Base-by-base conservation (phyloP, 2,797 vertebrate species). In the Okamejei kenojei region DNA sequence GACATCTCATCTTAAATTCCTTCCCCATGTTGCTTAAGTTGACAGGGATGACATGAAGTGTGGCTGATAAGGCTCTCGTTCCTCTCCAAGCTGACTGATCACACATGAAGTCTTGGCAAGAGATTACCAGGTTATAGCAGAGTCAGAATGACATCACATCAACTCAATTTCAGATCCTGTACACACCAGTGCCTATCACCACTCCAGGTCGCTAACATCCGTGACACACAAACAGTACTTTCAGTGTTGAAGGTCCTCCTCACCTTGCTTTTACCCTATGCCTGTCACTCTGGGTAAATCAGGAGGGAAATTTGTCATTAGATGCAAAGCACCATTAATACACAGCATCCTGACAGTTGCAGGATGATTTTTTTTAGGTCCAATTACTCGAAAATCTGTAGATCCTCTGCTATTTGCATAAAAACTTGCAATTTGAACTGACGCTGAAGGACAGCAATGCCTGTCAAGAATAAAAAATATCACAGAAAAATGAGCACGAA, bases 1-100 rank as follows among this genome's bases (percentile, higher is more conserved):
- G 98, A 98, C 98, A 98, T 96, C 97, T 97, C 97, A 96, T 97
- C 97, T 99, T 96, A 97, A 96, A 96, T 96, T 96, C 95, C 95
- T 95, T 95, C 95, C 93, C 95, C 13, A 93, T 94, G 93, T 96
- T 96, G 96, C 96, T 95, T 94, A 95, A 95, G 95, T 96, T 98
- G 98, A 99, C 97, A 98, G 97, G 94, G 95, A 96, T 97, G 98
- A 97, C 96, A 97, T 95, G 96, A 96, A 96, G 96, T 95, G 96
- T 97, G 96, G 96, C 96, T 96, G 97, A 98, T 97, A 97, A 97
- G 96, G 95, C 95, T 95, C 94, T 90, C 96, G 94, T 96, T 96
- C 95, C 95, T 96, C 95, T 96, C 95, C 90, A n/a, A 95, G 95
- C 93, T 78, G 96, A 96, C 96, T 97, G 95, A 97, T 97, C 96